Base-by-base conservation (phyloP, 2,797 vertebrate species). In the Rhinoraja longicauda region DNA sequence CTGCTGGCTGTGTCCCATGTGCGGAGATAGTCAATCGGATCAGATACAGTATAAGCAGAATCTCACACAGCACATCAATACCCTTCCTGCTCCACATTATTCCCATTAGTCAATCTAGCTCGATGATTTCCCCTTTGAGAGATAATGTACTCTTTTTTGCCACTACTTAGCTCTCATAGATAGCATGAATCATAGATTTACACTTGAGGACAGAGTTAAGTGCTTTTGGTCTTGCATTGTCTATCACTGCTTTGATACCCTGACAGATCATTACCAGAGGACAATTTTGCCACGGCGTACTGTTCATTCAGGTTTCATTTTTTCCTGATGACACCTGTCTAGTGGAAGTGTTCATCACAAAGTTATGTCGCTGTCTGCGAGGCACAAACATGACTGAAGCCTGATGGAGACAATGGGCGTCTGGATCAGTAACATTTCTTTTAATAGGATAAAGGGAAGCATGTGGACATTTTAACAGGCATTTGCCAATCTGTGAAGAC, bases 321-420 rank as follows among this genome's bases (percentile, higher is more conserved):
- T 88, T 88, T 88, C 32, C n/a, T 88, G 84, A 88, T 88, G 84
- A 88, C 84, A 88, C 62, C 84, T 88, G 84, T n/a, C 84, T 88
- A 36, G 84, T 36, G 84, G 88, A 64, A 67, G 84, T 67, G 88
- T 88, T 88, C 39, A 88, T 88, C 84, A 88, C 88, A 36, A 88
- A 64, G 59, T 67, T 67, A 67, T 88, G 62, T 67, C 67, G 9
- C 84, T 88, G 84, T 88, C 84, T 88, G 36, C 59, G 32, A 67
- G 62, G 84, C 62, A 36, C 88, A 88, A 88, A 88, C 84, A 88
- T 67, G 84, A 88, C 84, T 24, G 84, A 67, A 67, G 62, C 62
- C 59, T 67, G 62, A 88, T 12, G n/a, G 32, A 88, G 67, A 88
- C 59, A 88, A 36, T 64, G 88, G 84, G 62, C 59, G 36, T 67